These are phyloP conservation scores for Eupeodes latifasciatus DNA, from an alignment of 2,888 invertebrate genomes.

Conservation along the genomic window DNA sequence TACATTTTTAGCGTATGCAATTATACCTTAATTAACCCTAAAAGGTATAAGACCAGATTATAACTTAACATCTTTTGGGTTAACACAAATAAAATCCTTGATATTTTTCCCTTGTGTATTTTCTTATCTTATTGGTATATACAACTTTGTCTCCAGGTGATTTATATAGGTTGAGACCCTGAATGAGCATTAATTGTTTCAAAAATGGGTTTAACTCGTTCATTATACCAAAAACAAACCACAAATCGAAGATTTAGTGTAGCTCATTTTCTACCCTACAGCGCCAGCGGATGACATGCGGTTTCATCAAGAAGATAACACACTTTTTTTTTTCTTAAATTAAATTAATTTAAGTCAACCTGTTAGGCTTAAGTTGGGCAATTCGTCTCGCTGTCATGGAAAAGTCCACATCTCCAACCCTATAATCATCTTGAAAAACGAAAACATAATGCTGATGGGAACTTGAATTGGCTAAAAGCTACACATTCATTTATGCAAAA, in stretches of 20 bases:
- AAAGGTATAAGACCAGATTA: neutral
- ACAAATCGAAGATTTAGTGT: neutral
- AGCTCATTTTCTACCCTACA: neutral
- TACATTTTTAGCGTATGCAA: neutral
- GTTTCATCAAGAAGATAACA: conserved; percentile 1
- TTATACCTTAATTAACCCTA: neutral
- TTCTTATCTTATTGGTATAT: conserved; percentile 57
- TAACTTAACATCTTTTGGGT: neutral
- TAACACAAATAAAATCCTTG: conserved; percentile 53
- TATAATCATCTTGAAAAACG: conserved; percentile 2
- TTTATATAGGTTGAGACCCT: conserved; percentile 58
- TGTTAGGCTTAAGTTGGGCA: conserved; percentile 65
- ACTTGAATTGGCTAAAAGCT: neutral
- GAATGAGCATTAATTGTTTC: conserved; percentile 66
- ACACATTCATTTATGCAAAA: conserved; percentile 47
- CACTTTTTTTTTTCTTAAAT: conserved; percentile 53
- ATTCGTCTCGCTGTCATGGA: conserved; percentile 61
- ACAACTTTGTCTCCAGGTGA: conserved; percentile 69
- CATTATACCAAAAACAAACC: conserved; percentile 36
- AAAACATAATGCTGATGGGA: neutral
- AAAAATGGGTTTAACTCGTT: conserved; percentile 29
- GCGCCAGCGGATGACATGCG: neutral
- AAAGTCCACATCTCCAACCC: neutral
- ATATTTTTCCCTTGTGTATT: conserved; percentile 25
- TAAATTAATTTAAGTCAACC: conserved; percentile 73